Base-by-base conservation (phyloP, 1,140 invertebrate species). In the Drosophila quadrilineata region DNA sequence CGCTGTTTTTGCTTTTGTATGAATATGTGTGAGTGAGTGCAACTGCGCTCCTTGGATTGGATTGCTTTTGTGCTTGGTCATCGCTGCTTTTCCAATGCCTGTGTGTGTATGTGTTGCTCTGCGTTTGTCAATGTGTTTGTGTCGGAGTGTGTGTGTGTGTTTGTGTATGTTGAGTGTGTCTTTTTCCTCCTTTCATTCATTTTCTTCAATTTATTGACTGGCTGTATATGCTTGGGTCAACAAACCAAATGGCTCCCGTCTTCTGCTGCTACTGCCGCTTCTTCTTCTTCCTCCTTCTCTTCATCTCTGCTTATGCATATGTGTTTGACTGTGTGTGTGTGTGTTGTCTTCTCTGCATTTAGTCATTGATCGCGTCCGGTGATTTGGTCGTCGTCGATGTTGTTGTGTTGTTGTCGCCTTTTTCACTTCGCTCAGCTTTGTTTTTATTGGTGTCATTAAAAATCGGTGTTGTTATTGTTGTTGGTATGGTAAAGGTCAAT, bases 391-490 rank as follows among this genome's bases (percentile, higher is more conserved):
- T 53, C 45, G 53, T 66, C 12, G 21, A 36, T 16, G 28, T 6
- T 19, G 31, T 21, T 28, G n/a, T 33, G 48, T 41, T 16, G 53
- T 19, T 22, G 46, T 43, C 46, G 41, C 31, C 19, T 52, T 46
- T 46, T 65, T 33, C 46, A 60, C 50, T 66, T 65, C 22, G 66
- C 59, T 64, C 66, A 58, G 59, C 43, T 46, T 76, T 64, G 62
- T 68, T 84, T 70, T 82, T 70, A 82, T 84, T 62, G 56, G 63
- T 73, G 77, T 84, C 77, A 82, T 82, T 82, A 71, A 75, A 71
- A 68, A 41, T 8, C 29, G 5, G 16, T 36, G 31, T 21, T 36
- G 17, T 33, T 48, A 17, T 14, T 64, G 38, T 26, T 57, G 58
- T 38, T 71, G 62, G 52, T 71, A 68, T 75, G 62, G 33, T 66